These are phyloP conservation scores for Drosophila yooni DNA, from an alignment of 2,888 invertebrate genomes.

Conservation along the genomic window DNA sequence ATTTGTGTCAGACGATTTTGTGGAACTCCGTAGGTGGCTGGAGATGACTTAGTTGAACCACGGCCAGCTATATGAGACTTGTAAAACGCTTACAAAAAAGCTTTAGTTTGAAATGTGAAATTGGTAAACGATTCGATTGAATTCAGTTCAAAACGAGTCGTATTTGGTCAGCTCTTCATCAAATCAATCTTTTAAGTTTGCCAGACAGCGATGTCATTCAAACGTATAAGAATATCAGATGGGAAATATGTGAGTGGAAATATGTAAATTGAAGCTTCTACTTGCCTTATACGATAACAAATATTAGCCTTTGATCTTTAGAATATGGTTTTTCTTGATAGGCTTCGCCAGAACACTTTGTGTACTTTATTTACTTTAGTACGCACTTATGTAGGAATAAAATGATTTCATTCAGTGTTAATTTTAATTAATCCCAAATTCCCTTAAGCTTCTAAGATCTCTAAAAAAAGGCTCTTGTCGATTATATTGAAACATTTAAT, in stretches of 20 bases:
- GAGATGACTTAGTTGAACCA: conserved; percentile 30
- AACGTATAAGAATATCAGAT: rapidly evolving
- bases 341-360: neutral
- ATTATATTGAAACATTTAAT: neutral
- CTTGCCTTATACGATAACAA: neutral
- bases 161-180: neutral
- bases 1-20: conserved; percentile 31
- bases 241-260: neutral
- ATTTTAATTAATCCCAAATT: neutral
- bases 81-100: conserved; percentile 4
- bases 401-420: neutral
- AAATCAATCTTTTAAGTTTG: neutral
- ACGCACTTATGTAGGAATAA: neutral
- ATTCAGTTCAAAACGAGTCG: neutral
- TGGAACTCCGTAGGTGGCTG: conserved; percentile 48
- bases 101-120: neutral
- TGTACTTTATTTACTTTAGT: neutral
- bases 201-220: neutral
- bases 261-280: neutral
- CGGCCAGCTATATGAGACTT: conserved; percentile 6
- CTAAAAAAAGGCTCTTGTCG: neutral
- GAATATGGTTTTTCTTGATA: neutral
- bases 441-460: neutral
- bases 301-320: neutral
- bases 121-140: neutral